Percentiles rank a stretch among this genome's conserved stretches.
phyloP scores from a whole-genome alignment of 2,888 invertebrate genomes.

The Catocala sponsa region DNA sequence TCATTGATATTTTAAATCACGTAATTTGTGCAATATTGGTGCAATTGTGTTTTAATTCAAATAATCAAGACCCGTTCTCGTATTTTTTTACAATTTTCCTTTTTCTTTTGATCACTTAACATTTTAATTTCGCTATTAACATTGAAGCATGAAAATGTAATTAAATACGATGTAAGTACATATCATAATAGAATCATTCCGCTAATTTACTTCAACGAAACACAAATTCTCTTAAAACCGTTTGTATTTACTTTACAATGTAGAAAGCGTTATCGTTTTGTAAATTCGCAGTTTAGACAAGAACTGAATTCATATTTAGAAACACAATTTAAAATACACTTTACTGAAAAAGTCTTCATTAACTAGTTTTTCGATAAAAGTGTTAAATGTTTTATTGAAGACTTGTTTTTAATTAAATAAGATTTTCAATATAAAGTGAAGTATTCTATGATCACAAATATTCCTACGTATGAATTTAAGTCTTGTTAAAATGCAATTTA shows the following conservation, averaged over 20 bases:
- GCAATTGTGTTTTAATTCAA: constrained; percentile 18
- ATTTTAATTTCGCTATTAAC: constrained; percentile 31
- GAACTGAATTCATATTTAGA: constrained; percentile 57
- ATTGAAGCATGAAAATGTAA: constrained; percentile 51
- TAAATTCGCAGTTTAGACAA: constrained; percentile 55
- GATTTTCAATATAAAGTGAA: not conserved
- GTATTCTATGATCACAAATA: constrained; percentile 6
- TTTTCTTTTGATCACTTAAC: constrained; percentile 30
- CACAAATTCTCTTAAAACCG: constrained; percentile 58
- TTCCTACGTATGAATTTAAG: constrained; percentile 28
- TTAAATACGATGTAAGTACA: constrained; percentile 66
- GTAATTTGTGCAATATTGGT: not conserved
- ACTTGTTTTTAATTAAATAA: too few species aligned
- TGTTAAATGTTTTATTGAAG: too few species aligned
- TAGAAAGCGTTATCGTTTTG: constrained; percentile 43
- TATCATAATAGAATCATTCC: constrained; percentile 58
- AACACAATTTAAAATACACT: constrained; percentile 18
- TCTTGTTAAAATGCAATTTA: constrained; percentile 46
- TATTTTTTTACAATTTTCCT: constrained; percentile 54
- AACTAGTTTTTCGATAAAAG: too few species aligned
- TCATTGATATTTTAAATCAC: not conserved
- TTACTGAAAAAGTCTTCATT: too few species aligned
- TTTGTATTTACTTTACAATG: constrained; percentile 40
- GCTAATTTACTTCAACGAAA: constrained; percentile 46
- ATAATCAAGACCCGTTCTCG: constrained; percentile 26